Evolutionary conservation across 2,113 vertebrate genomes (phyloP).

Genomic region (Zapus hudsonius): DNA sequence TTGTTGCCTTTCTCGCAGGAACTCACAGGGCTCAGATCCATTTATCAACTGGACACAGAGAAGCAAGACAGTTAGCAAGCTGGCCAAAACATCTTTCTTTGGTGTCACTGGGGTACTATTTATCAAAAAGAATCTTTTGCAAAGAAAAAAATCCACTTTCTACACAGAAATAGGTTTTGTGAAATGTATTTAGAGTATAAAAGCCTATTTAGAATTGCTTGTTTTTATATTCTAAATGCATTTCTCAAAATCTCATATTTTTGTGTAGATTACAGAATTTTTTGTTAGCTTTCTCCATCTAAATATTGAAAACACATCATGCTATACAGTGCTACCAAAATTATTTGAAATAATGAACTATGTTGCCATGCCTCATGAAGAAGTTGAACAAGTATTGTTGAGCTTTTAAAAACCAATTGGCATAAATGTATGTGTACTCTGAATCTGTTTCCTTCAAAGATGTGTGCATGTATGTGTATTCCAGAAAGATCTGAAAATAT

Average conservation of each 20-base stretch:
- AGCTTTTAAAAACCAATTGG: not conserved
- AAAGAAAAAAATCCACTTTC: not conserved
- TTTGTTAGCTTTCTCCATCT: not conserved
- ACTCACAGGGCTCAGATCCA: not conserved
- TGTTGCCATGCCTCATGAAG: not conserved
- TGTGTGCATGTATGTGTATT: not conserved
- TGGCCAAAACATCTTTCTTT: not conserved
- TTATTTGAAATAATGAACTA: not conserved
- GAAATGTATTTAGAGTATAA: not conserved
- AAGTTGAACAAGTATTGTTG: not conserved
- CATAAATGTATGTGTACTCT: not conserved
- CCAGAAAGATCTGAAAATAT: not conserved
- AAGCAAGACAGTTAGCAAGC: not conserved
- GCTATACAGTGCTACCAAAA: not conserved
- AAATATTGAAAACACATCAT: not conserved
- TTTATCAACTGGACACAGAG: slow-evolving; percentile 26
- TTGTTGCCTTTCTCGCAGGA: not conserved
- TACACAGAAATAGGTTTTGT: not conserved
- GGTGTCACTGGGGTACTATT: not conserved
- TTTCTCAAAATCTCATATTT: too few species aligned
- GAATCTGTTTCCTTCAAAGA: not conserved
- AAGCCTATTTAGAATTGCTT: not conserved
- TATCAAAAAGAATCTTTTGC: slow-evolving; percentile 51
- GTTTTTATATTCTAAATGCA: too few species aligned
- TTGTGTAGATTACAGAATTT: too few species aligned